A percentile compares a stretch with the other conserved stretches of the same genome.
Conservation (phyloP, 2,113 vertebrate species). For the Prinia subflava region DNA sequence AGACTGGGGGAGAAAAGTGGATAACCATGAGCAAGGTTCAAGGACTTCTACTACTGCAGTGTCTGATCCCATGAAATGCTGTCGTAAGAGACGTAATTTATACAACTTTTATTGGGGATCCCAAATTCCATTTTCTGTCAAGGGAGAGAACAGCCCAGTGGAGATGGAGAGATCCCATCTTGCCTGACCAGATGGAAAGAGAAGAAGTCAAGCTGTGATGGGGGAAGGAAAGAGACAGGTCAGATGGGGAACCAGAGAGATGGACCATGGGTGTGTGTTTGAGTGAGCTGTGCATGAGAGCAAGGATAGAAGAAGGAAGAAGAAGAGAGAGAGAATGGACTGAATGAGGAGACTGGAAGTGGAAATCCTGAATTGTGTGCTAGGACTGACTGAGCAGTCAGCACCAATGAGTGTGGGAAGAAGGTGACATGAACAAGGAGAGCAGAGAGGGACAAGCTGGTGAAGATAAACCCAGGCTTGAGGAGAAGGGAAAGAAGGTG, state of each 20-base stretch:
- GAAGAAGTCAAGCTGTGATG: background rate
- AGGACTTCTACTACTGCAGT: background rate
- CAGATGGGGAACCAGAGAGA: background rate
- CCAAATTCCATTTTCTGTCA: background rate
- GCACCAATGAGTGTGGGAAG: background rate
- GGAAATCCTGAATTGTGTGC: background rate
- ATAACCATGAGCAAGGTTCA: constrained; percentile 13
- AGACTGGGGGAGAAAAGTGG: background rate
- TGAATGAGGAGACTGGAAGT: background rate
- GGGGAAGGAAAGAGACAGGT: background rate
- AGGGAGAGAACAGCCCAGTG: background rate
- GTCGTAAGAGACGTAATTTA: background rate
- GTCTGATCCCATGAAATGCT: background rate
- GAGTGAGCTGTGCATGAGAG: background rate
- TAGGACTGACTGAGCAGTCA: background rate
- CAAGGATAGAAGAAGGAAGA: background rate
- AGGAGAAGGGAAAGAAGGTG: background rate
- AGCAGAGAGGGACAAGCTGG: background rate
- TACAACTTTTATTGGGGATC: background rate
- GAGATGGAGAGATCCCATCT: background rate
- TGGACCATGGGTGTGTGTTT: accelerated
- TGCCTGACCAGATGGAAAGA: background rate
- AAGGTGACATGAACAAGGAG: background rate
- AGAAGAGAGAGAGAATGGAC: background rate
- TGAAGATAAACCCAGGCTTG: background rate